These are phyloP conservation scores for western clawed frog (Xenopus tropicalis) DNA, from an alignment of 2,113 vertebrate genomes.

Conservation along the genomic window DNA sequence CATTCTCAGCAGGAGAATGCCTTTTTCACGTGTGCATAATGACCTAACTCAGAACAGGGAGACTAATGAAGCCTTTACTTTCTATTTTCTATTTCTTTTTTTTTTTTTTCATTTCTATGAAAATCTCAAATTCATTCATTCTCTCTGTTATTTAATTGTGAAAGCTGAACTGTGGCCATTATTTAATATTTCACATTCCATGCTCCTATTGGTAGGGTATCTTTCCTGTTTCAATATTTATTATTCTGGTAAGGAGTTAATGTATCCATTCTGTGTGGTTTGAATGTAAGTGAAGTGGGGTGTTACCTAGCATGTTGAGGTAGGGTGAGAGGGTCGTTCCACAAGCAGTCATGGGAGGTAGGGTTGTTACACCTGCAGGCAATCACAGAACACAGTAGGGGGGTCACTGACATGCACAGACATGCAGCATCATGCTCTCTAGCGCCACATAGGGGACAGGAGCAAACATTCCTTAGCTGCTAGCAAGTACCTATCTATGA, in stretches of 20 bases:
- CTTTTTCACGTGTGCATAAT: too few species aligned
- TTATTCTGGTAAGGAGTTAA: not conserved
- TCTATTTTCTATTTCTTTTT: too few species aligned
- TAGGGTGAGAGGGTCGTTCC: conserved; percentile 72
- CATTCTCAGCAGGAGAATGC: too few species aligned
- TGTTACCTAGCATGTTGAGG: conserved; percentile 79
- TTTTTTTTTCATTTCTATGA: too few species aligned
- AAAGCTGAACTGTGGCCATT: too few species aligned
- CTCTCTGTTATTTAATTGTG: too few species aligned
- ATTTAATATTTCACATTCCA: too few species aligned
- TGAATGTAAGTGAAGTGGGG: conserved; percentile 48
- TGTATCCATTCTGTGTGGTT: not conserved
- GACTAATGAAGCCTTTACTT: too few species aligned
- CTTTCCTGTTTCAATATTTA: not conserved
- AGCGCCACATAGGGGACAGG: conserved; percentile 55
- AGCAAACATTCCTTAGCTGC: conserved; percentile 43
- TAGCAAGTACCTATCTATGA: conserved; percentile 89
- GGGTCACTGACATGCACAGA: conserved; percentile 60
- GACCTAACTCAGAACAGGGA: too few species aligned
- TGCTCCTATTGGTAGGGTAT: too few species aligned
- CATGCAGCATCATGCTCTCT: conserved; percentile 67
- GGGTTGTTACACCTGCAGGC: conserved; percentile 78
- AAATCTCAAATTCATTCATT: too few species aligned
- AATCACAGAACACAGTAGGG: conserved; percentile 72
- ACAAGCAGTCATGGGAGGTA: conserved; percentile 76